These are phyloP conservation scores for Orchesella cincta DNA, from an alignment of 1,140 invertebrate species.

Conservation along the genomic window DNA sequence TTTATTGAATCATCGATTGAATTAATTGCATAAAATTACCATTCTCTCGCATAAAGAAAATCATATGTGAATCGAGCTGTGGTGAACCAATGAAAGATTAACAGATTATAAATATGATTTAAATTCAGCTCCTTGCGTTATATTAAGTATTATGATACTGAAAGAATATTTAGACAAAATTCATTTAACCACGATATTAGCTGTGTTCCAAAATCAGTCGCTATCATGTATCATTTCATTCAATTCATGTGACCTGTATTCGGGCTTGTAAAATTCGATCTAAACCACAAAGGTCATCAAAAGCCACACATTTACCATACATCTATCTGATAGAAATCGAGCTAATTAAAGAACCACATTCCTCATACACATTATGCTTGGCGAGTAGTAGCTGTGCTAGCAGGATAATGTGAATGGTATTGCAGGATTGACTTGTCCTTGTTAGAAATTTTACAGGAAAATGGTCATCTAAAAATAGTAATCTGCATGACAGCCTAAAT, in stretches of 20 bases:
- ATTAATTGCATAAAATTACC: too few relatives aligned
- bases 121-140: not conserved
- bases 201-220: not conserved
- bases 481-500: not conserved
- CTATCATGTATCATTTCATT: not conserved
- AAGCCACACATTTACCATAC: not conserved
- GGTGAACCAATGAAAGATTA: too few relatives aligned
- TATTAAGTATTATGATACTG: not conserved
- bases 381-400: not conserved
- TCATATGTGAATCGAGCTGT: too few relatives aligned
- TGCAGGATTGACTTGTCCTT: not conserved
- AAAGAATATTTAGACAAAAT: not conserved
- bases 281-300: not conserved
- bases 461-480: not conserved
- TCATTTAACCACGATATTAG: not conserved
- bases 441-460: not conserved
- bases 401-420: not conserved
- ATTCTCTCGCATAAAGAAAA: too few relatives aligned
- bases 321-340: not conserved
- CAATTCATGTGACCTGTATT: not conserved
- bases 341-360: not conserved
- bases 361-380: not conserved
- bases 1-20: too few relatives aligned
- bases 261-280: not conserved
- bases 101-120: too few relatives aligned